Percentiles rank a stretch among this genome's conserved stretches.
These are phyloP conservation scores for Drosophila funebris DNA, from an alignment of 1,140 invertebrate genomes.

Conservation along the genomic window DNA sequence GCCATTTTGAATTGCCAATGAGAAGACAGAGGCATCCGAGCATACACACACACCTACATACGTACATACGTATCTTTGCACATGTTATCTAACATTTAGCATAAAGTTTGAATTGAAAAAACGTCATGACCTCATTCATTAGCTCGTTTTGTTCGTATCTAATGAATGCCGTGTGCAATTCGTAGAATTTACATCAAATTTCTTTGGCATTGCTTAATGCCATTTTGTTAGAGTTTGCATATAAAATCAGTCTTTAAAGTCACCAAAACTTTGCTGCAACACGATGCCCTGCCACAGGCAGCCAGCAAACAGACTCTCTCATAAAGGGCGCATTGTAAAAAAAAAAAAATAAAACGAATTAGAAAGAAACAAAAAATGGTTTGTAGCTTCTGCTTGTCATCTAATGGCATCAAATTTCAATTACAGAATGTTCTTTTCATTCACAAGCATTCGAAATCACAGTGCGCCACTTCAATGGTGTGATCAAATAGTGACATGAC, in stretches of 20 bases:
- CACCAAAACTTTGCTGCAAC: constrained; percentile 45
- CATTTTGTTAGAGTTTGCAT: constrained; percentile 43
- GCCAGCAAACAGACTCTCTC: constrained; percentile 1
- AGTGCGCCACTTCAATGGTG: constrained; percentile 33
- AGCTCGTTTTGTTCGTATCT: constrained; percentile 47
- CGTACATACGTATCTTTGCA: not conserved
- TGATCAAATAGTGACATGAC: constrained; percentile 73
- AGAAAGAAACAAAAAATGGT: not conserved
- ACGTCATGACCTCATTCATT: constrained; percentile 65
- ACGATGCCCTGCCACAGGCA: constrained; percentile 33
- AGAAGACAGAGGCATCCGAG: not conserved
- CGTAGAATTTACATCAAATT: constrained; percentile 75
- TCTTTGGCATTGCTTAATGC: constrained; percentile 68
- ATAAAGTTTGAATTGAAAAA: constrained; percentile 46
- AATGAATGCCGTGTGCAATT: constrained; percentile 67
- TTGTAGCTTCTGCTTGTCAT: constrained; percentile 56
- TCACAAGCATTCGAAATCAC: constrained; percentile 48
- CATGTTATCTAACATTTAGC: constrained; percentile 38
- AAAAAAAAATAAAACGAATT: constrained; percentile 29
- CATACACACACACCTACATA: not conserved
- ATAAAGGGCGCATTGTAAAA: constrained; percentile 40
- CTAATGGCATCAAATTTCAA: constrained; percentile 81
- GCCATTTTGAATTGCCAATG: constrained; percentile 48
- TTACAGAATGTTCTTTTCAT: constrained; percentile 67
- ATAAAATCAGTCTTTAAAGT: constrained; percentile 47